Percentiles rank a stretch among this genome's conserved stretches.
Evolutionary conservation across 2,797 vertebrate genomes (phyloP).

Genomic region (Pterois miles): DNA sequence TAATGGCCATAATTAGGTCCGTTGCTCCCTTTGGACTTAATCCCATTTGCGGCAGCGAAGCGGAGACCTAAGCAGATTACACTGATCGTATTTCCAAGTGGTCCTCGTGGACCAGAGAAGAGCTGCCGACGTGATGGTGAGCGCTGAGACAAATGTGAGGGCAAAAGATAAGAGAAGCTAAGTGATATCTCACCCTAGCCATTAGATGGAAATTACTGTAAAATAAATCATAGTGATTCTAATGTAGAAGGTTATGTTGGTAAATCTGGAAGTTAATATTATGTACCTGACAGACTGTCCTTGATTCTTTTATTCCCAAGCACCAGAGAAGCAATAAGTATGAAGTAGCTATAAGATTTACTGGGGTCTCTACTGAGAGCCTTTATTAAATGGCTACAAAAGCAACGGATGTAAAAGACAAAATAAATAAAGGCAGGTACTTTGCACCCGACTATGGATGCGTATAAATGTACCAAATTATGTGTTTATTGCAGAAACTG

Average conservation of each 20-base stretch:
- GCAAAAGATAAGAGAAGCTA: conserved; percentile 17
- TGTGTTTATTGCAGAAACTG: background rate
- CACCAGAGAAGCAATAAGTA: background rate
- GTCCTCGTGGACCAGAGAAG: conserved; percentile 21
- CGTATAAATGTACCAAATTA: background rate
- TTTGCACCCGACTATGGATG: background rate
- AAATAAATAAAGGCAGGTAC: background rate
- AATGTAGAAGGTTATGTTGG: background rate
- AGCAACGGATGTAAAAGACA: background rate
- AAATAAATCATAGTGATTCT: conserved; percentile 4
- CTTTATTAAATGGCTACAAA: background rate
- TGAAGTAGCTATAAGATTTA: background rate
- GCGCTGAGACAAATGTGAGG: conserved; percentile 29
- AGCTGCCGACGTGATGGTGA: conserved; percentile 14
- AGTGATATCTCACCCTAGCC: background rate
- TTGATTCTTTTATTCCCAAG: conserved; percentile 1
- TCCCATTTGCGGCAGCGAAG: conserved; percentile 60
- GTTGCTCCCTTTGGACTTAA: conserved; percentile 58
- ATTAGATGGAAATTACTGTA: background rate
- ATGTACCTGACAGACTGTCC: background rate
- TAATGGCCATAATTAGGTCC: conserved; percentile 47
- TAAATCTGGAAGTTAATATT: background rate
- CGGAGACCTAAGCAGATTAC: conserved; percentile 57
- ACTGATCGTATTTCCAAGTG: conserved; percentile 57
- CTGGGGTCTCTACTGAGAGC: background rate